Conservation (phyloP, 2,113 vertebrate species). For the Pelvicachromis taeniatus region DNA sequence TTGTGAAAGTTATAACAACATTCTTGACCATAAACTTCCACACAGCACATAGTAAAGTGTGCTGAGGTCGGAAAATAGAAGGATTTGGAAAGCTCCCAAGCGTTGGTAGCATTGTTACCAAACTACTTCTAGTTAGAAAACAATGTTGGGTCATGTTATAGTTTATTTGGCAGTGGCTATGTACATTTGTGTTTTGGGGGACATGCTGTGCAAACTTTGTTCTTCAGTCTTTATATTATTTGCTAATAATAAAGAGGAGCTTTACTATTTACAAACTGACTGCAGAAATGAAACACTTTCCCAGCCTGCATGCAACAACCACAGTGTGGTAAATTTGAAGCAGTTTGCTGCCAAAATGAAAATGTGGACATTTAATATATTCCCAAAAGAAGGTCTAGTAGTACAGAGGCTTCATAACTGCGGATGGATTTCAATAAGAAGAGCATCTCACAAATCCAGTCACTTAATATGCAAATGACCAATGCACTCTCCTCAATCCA, state of each 20-base stretch:
- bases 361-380: neutral
- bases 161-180: neutral
- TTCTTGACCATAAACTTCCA: neutral
- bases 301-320: neutral
- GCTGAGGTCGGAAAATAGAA: neutral
- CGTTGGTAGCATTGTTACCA: neutral
- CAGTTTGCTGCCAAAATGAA: neutral
- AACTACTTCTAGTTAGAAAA: neutral
- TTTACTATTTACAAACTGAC: neutral
- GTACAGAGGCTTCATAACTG: neutral
- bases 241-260: neutral
- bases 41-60: neutral
- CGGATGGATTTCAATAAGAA: neutral
- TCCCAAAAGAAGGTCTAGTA: neutral
- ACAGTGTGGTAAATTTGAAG: neutral
- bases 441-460: constrained; percentile 6
- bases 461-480: neutral
- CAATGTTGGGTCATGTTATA: neutral
- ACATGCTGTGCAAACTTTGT: neutral
- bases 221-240: neutral
- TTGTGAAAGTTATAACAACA: neutral
- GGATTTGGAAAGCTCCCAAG: neutral
- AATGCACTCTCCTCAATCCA: neutral
- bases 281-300: neutral
- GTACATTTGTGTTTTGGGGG: neutral